Conservation (phyloP, 1,140 invertebrate genomes). For the Diabrotica virgifera region DNA sequence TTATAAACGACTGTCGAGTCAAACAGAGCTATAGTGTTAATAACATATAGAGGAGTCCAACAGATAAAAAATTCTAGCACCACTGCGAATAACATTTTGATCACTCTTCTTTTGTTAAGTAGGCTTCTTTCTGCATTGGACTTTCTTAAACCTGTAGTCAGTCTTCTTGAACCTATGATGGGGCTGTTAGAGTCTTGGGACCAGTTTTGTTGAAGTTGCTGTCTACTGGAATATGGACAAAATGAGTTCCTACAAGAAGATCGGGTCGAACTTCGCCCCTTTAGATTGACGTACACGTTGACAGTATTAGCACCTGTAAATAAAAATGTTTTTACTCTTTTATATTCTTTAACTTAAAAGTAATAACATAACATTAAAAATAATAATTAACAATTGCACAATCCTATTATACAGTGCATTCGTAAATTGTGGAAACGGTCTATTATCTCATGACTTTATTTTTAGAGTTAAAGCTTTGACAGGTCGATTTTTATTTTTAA, state of each 20-base stretch:
- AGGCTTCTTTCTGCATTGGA: conserved; percentile 52
- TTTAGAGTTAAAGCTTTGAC: too few species aligned
- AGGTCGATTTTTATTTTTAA: too few species aligned
- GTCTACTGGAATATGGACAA: conserved; percentile 22
- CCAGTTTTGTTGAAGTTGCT: conserved; percentile 39
- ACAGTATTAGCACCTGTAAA: conserved; percentile 33
- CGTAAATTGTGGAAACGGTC: too few species aligned
- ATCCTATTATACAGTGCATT: too few species aligned
- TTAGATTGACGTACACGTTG: conserved; percentile 40
- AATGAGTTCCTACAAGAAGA: conserved; percentile 27
- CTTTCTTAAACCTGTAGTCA: conserved; percentile 33
- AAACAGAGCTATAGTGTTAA: conserved; percentile 64
- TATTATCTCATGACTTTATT: too few species aligned
- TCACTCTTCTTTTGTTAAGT: conserved; percentile 52
- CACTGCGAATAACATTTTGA: conserved; percentile 60
- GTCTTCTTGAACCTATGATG: conserved; percentile 29
- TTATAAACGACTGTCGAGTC: conserved; percentile 54
- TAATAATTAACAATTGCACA: too few species aligned
- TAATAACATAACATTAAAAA: too few species aligned
- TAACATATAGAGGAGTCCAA: conserved; percentile 69
- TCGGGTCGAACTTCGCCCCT: conserved; percentile 33
- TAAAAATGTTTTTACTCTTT: background rate
- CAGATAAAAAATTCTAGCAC: conserved; percentile 75
- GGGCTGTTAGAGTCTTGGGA: conserved; percentile 37
- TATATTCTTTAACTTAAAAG: too few species aligned